These are phyloP conservation scores for Alectura lathami DNA, from an alignment of 2,113 vertebrate genomes.

Conservation along the genomic window DNA sequence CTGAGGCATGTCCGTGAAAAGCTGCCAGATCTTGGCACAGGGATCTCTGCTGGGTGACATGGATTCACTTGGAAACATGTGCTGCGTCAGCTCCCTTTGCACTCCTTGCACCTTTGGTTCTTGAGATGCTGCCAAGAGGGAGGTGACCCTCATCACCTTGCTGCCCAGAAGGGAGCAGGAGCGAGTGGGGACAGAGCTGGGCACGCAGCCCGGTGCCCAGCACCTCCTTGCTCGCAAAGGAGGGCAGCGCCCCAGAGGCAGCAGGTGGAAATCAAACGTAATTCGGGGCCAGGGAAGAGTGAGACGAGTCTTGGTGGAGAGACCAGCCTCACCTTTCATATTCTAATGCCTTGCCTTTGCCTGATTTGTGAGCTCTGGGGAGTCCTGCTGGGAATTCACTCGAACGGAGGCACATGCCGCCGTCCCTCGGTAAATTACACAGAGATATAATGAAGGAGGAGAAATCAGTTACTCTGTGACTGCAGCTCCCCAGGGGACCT, in stretches of 20 bases:
- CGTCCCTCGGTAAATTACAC: constrained; percentile 73
- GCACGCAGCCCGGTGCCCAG: accelerated
- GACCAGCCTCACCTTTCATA: constrained; percentile 73
- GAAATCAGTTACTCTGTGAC: constrained; percentile 74
- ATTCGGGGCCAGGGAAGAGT: not conserved
- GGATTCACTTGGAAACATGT: not conserved
- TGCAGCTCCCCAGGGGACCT: constrained; percentile 67
- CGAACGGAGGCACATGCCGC: constrained; percentile 52
- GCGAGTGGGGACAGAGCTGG: not conserved
- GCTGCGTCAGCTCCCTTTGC: not conserved
- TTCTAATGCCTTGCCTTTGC: constrained; percentile 70
- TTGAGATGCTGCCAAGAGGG: not conserved
- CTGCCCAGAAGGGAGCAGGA: not conserved
- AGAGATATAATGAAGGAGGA: constrained; percentile 74
- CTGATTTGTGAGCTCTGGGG: constrained; percentile 69
- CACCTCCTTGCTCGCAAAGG: not conserved
- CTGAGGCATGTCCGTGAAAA: not conserved
- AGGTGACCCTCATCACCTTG: not conserved
- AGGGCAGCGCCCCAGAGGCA: not conserved
- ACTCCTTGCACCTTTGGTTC: not conserved
- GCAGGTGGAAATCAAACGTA: not conserved
- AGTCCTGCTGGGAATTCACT: constrained; percentile 73
- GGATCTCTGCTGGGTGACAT: not conserved
- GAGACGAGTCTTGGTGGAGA: constrained; percentile 37
- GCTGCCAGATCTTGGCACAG: not conserved